These are phyloP conservation scores for Beaufortia kweichowensis DNA, from an alignment of 2,113 vertebrate species.

Conservation along the genomic window DNA sequence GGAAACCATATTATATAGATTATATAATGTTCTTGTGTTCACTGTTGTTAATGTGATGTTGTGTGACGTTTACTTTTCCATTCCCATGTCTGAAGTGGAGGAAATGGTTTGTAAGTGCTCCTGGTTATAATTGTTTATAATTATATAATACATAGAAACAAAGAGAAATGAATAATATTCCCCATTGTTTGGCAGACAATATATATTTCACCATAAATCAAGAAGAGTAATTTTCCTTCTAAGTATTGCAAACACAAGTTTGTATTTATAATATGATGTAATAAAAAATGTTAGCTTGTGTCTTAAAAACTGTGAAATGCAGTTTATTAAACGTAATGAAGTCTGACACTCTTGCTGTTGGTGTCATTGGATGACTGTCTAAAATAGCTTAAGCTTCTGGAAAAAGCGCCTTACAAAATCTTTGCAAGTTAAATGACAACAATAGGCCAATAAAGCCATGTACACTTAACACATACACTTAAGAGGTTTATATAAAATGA, in stretches of 20 bases:
- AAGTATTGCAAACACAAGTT: no score
- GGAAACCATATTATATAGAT: not conserved
- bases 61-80: not conserved
- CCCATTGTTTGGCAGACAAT: not conserved
- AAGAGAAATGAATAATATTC: not conserved
- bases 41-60: not conserved
- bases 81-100: not conserved
- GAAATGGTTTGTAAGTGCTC: not conserved
- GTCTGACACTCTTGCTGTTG: not conserved
- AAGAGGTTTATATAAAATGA: no score
- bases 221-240: not conserved
- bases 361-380: not conserved
- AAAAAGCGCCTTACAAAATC: no score
- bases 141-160: not conserved
- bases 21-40: not conserved
- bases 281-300: not conserved
- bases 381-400: no score
- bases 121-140: not conserved
- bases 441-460: no score
- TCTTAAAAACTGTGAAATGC: conserved; percentile 7
- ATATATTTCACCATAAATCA: not conserved
- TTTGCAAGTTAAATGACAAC: no score
- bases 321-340: conserved; percentile 1
- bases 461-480: no score
- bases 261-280: not conserved